Evolutionary conservation across 2,113 vertebrate genomes (phyloP).

Genomic region (Meleagris gallopavo): DNA sequence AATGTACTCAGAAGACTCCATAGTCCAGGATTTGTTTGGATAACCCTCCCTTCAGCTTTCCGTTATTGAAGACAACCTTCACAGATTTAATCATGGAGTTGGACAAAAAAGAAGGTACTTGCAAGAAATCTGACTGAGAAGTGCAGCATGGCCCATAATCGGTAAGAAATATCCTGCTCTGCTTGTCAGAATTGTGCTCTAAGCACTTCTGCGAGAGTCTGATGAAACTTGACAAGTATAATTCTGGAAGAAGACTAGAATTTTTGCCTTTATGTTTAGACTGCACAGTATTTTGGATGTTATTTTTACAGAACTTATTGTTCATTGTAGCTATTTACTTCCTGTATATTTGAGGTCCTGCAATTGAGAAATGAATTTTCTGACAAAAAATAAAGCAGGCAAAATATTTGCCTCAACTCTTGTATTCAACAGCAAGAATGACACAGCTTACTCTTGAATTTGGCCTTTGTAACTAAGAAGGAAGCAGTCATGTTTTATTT

Average conservation of each 20-base stretch:
- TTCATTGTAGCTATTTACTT: background rate
- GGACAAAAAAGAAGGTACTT: background rate
- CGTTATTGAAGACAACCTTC: slow-evolving; percentile 37
- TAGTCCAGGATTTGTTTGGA: background rate
- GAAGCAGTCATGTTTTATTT: background rate
- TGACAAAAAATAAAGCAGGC: background rate
- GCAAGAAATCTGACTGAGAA: background rate
- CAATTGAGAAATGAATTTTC: background rate
- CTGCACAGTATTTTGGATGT: background rate
- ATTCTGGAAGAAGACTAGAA: slow-evolving; percentile 11
- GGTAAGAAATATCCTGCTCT: background rate
- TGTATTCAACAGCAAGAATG: too few species aligned
- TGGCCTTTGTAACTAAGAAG: background rate
- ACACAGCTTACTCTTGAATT: background rate
- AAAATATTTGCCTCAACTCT: background rate
- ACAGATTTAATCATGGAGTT: background rate
- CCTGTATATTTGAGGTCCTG: background rate
- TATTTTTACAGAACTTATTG: background rate
- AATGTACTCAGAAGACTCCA: background rate
- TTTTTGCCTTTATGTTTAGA: slow-evolving; percentile 10
- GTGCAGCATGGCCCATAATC: slow-evolving; percentile 9
- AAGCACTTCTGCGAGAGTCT: slow-evolving; percentile 24
- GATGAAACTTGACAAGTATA: slow-evolving; percentile 59
- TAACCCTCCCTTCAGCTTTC: background rate
- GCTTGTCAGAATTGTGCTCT: slow-evolving; percentile 25